Percentiles rank a stretch among this genome's conserved stretches.
Conservation (phyloP, 2,797 vertebrate genomes). For the Lagodon rhomboides region DNA sequence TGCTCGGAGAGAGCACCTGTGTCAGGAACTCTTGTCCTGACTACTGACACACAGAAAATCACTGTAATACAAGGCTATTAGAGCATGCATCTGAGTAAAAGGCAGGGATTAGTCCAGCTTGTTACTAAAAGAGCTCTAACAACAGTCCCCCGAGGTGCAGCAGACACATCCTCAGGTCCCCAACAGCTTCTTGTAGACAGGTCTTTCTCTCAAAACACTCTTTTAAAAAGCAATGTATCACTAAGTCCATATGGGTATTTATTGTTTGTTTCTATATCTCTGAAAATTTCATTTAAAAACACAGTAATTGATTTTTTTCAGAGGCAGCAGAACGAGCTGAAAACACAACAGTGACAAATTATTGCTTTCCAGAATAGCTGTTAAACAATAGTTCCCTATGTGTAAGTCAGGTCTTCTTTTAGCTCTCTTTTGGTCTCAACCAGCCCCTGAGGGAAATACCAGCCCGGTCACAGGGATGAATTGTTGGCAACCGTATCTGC, state of each 20-base stretch:
- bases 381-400: neutral
- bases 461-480: too few species aligned
- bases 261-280: slow-evolving; percentile 15
- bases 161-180: slow-evolving; percentile 57
- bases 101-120: slow-evolving; percentile 67
- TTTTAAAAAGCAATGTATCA: slow-evolving; percentile 1
- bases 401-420: slow-evolving; percentile 18
- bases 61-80: slow-evolving; percentile 64
- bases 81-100: slow-evolving; percentile 60
- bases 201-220: slow-evolving; percentile 37
- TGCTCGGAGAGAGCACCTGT: slow-evolving; percentile 53
- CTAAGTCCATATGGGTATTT: neutral
- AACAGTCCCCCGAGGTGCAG: slow-evolving; percentile 67
- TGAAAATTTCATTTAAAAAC: neutral
- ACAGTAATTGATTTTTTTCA: neutral
- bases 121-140: slow-evolving; percentile 69
- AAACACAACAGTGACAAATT: slow-evolving; percentile 15
- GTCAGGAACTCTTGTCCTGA: slow-evolving; percentile 48
- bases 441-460: slow-evolving; percentile 14
- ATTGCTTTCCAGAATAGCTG: slow-evolving; percentile 14
- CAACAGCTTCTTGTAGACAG: slow-evolving; percentile 59
- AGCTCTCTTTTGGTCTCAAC: neutral
- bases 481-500: too few species aligned
- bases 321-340: neutral
- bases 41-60: slow-evolving; percentile 56